Percentiles rank a stretch among this genome's conserved stretches.
These are phyloP conservation scores for Pseudomyrmex pallidus DNA, from an alignment of 1,140 invertebrate species.

Conservation along the genomic window DNA sequence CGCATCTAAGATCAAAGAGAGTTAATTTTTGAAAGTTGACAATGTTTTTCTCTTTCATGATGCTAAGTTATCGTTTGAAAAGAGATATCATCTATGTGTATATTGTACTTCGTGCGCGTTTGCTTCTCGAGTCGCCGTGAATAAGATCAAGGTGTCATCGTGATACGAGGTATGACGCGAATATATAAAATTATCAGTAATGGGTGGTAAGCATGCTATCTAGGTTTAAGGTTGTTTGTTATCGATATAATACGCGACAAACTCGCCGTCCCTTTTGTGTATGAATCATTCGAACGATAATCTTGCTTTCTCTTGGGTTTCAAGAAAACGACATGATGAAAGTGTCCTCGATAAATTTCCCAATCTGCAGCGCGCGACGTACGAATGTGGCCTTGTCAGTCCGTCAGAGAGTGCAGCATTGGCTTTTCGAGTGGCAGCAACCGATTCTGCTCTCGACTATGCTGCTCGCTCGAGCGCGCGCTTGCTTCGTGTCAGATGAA, in stretches of 20 bases:
- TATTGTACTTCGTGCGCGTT: background rate
- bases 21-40: slow-evolving; percentile 3
- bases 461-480: slow-evolving; percentile 47
- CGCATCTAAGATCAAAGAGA: slow-evolving; percentile 6
- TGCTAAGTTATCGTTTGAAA: background rate
- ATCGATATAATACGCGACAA: background rate
- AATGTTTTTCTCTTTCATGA: background rate
- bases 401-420: slow-evolving; percentile 53
- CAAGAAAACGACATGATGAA: slow-evolving; percentile 50
- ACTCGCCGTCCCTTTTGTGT: background rate
- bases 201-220: background rate
- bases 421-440: slow-evolving; percentile 59
- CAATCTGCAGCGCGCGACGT: slow-evolving; percentile 49
- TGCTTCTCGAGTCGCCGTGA: background rate
- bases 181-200: slow-evolving; percentile 5
- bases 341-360: slow-evolving; percentile 62
- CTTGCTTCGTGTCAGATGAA: slow-evolving; percentile 59
- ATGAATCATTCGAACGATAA: slow-evolving; percentile 1
- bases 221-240: background rate
- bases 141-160: background rate
- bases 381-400: slow-evolving; percentile 57
- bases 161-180: background rate
- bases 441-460: slow-evolving; percentile 50
- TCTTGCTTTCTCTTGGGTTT: slow-evolving; percentile 39
- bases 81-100: background rate